Evolutionary conservation across 2,113 vertebrate species (phyloP), one percentile per base, ranked within the genome.

Genomic region (Acrocephalus kingi): DNA sequence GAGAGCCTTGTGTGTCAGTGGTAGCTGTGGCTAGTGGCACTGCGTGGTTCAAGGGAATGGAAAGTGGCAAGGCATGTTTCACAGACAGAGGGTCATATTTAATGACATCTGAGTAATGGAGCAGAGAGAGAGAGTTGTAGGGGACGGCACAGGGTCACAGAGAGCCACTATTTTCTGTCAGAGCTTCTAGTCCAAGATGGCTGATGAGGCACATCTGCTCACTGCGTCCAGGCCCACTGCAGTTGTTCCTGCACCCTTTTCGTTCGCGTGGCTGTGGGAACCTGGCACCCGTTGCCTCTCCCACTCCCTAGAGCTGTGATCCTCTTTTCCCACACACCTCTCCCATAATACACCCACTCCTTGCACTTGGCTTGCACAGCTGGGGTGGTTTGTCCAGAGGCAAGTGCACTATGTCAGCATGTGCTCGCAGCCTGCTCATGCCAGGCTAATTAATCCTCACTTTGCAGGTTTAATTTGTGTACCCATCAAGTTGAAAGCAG

Each of bases 391-490:
- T 97, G 86, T 95, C 97, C 91, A 92, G 94, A 89, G 86, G 91
- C 94, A 90, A 94, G 72, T 0, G 1, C 56, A 24, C 68, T 58
- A 33, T 63, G 55, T 89, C 86, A 92, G 89, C 96, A 51, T 86
- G 84, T 20, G 78, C 76, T 87, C 0, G 2, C 78, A 84, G 81
- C 56, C 71, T 88, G 71, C 64, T 83, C 43, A 19, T 91, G 84
- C 83, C 86, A 87, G 89, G 62, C 63, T 92, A 93, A 94, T 97
- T 95, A 96, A 92, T 96, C 91, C 82, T 94, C 83, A 66, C 80
- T 95, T 96, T 92, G 81, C 79, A 82, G 84, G 74, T 91, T 92
- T 96, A 95, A 92, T 96, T 97, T 95, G 84, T 22, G 46, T 91
- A 93, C 80, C 61, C 83, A 97, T 86, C 94, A 84, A 90, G 79